A percentile compares a stretch with the other conserved stretches of the same genome.
These are phyloP conservation scores for Ellobium chinense DNA, from an alignment of 2,888 invertebrate genomes.

Conservation along the genomic window DNA sequence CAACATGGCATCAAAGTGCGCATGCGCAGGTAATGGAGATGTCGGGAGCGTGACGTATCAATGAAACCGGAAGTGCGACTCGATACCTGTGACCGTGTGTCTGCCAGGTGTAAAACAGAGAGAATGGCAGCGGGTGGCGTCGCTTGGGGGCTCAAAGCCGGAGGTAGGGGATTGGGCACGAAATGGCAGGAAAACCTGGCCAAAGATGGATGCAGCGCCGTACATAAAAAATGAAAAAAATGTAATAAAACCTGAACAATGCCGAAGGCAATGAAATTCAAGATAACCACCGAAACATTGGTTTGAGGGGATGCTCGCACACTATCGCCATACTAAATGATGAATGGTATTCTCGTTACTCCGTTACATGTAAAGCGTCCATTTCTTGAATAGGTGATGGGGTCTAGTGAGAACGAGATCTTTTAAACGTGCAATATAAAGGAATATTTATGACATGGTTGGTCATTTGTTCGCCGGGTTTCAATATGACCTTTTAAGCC, in stretches of 20 bases:
- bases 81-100: background rate
- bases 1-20: no score
- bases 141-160: background rate
- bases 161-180: background rate
- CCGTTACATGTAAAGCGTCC: no score
- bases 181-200: background rate
- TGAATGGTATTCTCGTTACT: no score
- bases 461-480: no score
- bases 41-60: background rate
- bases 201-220: no score
- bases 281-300: background rate
- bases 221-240: background rate
- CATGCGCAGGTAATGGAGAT: background rate
- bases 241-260: background rate
- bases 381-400: no score
- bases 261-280: background rate
- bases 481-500: no score
- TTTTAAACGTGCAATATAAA: no score
- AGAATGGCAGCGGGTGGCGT: background rate
- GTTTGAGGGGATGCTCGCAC: no score
- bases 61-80: background rate
- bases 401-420: no score
- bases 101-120: background rate
- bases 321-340: no score
- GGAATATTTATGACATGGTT: no score